Evolutionary conservation across 2,888 invertebrate genomes (phyloP).

Genomic region (Germaria angustata): DNA sequence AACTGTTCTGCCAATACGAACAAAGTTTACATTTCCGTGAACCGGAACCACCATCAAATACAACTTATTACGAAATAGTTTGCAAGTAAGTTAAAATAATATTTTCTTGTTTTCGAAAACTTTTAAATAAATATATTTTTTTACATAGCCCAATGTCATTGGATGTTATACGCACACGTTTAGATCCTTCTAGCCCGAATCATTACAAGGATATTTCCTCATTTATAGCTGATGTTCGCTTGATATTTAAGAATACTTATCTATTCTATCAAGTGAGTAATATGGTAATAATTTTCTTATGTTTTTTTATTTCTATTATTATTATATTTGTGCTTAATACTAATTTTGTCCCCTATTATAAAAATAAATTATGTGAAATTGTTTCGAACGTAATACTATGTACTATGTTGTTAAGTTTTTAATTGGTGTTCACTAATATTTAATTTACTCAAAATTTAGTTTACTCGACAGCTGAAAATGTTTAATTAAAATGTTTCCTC

Average conservation of each 20-base stretch:
- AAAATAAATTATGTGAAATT: no score
- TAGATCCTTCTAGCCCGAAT: conserved; percentile 86
- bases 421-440: neutral
- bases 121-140: neutral
- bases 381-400: no score
- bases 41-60: conserved; percentile 87
- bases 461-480: no score
- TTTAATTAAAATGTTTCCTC: no score
- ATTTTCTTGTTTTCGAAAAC: neutral
- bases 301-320: conserved; percentile 44
- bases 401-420: no score
- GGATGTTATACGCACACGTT: conserved; percentile 89
- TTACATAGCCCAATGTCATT: conserved; percentile 87
- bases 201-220: conserved; percentile 88
- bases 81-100: conserved; percentile 74
- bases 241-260: conserved; percentile 93
- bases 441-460: no score
- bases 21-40: conserved; percentile 93
- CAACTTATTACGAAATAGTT: conserved; percentile 79
- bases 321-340: conserved; percentile 7
- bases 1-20: conserved; percentile 95
- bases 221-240: conserved; percentile 89
- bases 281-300: conserved; percentile 59
- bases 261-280: conserved; percentile 87
- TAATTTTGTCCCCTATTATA: no score